Evolutionary conservation across 2,797 vertebrate genomes (phyloP), one percentile per base, ranked within the genome.

Genomic region (Xyrichtys novacula): DNA sequence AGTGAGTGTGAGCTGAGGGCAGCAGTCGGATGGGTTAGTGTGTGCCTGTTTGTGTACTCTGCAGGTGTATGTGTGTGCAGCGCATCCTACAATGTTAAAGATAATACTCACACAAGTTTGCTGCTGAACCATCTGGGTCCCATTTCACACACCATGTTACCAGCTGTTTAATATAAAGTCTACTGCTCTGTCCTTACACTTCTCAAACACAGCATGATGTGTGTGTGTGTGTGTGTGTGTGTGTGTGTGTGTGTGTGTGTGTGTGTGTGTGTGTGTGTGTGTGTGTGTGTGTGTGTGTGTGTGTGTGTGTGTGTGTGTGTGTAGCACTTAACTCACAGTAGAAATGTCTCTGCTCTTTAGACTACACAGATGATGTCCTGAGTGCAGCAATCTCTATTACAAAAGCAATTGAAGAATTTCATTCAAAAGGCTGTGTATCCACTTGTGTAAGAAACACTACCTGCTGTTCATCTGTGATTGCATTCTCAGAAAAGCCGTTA

Each of bases 371-470:
- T 39, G 11, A 36, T 29, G n/a, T 44, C 28, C 49, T 36, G 29
- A 56, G 34, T 61, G 10, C 25, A 47, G 52, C 29, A 34, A 26
- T 62, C 40, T 52, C 50, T 32, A 20, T 49, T 39, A 46, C 67
- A 43, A 20, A 48, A 31, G n/a, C 28, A 55, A 61, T 52, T 46
- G 11, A 15, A 54, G 19, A 40, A 46, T 20, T 48, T 31, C 29
- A 31, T 44, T 60, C 38, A 31, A 61, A 71, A 39, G 54, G 19
- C 42, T 29, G 36, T 32, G 49, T 23, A 48, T 36, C 23, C 72
- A 31, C 42, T 74, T 55, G 52, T 38, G 16, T 22, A 46, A 47
- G 40, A 34, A 65, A 6, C 32, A 47, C 47, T 23, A 47, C 26
- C 47, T 36, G 20, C 62, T 57, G 19, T 32, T 43, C n/a, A 40